Evolutionary conservation across 2,888 invertebrate species (phyloP), one percentile per base, ranked within the genome.

Genomic region (Synanthedon formicaeformis): DNA sequence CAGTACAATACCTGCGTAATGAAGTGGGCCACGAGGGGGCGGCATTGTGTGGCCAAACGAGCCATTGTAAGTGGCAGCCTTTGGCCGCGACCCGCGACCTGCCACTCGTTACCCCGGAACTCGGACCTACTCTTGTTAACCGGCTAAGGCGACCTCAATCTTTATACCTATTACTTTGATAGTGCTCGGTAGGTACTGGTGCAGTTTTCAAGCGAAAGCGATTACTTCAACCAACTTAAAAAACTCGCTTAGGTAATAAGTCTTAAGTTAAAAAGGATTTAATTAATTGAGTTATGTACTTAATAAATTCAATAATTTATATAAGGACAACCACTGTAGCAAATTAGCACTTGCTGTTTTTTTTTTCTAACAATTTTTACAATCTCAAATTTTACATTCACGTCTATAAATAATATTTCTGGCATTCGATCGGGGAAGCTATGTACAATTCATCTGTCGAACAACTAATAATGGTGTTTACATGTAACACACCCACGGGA

Each of bases 1-100:
- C 63, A 60, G 71, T 67, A 88, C 87, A 88, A 88, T 87, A 81
- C 74, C 65, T 80, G 86, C 87, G 87, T 87, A 88, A 88, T 88
- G 87, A 88, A 87, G 87, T 86, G 81, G 78, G 79, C 79, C 70
- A 74, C 71, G 79, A 79, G 82, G 81, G 78, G 83, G 83, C 81
- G 82, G 81, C 73, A 78, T 85, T 85, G 82, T 85, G 71, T 62
- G 58, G 64, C 73, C 77, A 82, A 83, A 85, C 81, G 84, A 85
- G 78, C 69, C 77, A 86, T 86, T 86, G 85, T 85, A 66, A 52
- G 50, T 41, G 48, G 14, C 50, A 60, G 62, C 27, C 51, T 56
- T 56, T 58, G 49, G 18, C 49, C 61, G 65, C 80, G 80, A 79
- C 80, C 81, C 80, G 67, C 75, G 78, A 80, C 81, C 78, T 67